These are phyloP conservation scores for Ceyx margarethae DNA, from an alignment of 2,113 vertebrate genomes.

Conservation along the genomic window DNA sequence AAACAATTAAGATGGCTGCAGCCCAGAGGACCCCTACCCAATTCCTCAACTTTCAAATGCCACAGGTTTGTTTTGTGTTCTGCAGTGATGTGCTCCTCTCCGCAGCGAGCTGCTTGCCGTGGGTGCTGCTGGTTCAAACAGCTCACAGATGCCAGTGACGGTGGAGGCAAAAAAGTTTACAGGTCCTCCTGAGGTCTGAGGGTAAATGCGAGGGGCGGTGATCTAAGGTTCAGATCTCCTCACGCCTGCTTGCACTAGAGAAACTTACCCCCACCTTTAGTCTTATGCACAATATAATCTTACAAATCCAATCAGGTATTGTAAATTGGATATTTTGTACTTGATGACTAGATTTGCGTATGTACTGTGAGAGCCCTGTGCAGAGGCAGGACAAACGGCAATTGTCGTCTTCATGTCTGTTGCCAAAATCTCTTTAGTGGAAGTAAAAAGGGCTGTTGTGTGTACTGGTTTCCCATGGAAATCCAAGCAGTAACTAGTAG, in stretches of 20 bases:
- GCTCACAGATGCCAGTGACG: not conserved
- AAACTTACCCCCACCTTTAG: conserved; percentile 32
- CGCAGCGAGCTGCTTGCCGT: not conserved
- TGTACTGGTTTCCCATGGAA: conserved; percentile 61
- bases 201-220: conserved; percentile 21
- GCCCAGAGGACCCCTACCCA: conserved; percentile 8
- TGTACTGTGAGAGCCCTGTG: conserved; percentile 51
- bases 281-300: conserved; percentile 66
- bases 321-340: conserved; percentile 63
- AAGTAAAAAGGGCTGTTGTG: conserved; percentile 60
- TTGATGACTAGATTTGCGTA: conserved; percentile 53
- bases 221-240: conserved; percentile 6
- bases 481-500: conserved; percentile 59
- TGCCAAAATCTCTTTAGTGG: conserved; percentile 53
- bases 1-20: conserved; percentile 36
- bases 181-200: conserved; percentile 15
- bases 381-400: conserved; percentile 49
- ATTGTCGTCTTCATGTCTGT: conserved; percentile 38
- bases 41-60: conserved; percentile 25
- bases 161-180: conserved; percentile 23
- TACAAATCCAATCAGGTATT: conserved; percentile 56
- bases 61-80: conserved; percentile 21
- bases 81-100: conserved; percentile 42
- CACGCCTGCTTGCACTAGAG: conserved; percentile 40
- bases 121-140: not conserved